Evolutionary conservation across 2,888 invertebrate genomes (phyloP), one percentile per base, ranked within the genome.

Genomic region (Leptinotarsa rubiginosa): DNA sequence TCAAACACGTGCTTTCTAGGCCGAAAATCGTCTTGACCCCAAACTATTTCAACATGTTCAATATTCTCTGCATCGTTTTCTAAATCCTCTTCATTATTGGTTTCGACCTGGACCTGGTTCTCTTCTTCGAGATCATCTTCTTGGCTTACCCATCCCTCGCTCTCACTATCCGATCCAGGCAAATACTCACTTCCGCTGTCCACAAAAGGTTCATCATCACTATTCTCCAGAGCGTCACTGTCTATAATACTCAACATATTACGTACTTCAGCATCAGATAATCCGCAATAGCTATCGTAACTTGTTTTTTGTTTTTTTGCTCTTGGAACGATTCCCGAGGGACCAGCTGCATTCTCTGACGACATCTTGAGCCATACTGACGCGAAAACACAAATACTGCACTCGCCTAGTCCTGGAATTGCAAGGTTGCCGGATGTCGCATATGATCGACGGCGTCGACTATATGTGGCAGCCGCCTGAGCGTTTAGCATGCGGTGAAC

Each of bases 401-500:
- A 59, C 59, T 31, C 31, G 25, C 25, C 15, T 25, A 59, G 59
- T n/a, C 22, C 65, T 70, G 74, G 47, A 65, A 47, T 70, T 74
- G 70, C 74, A 54, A 66, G 54, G 70, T 74, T 65, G 70, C 70
- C 74, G 66, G 66, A 74, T 70, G 70, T 74, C 74, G 74, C 66
- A 74, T 47, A 74, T 71, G 56, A 71, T 68, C 68, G 68, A 74
- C 70, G 20, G 62, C 69, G 67, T 74, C 70, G 66, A 70, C 65
- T 54, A 65, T 70, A 74, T 70, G 65, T 64, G 70, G 52, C 67
- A 70, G 68, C 64, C 50, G 66, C 70, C 72, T 74, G 74, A 70
- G 62, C 50, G 74, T 56, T 70, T 54, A 59, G 74, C 65, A 66
- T 74, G 74, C 74, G 65, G 56, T 74, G 70, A 74, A 74, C 70